A percentile compares a stretch with the other conserved stretches of the same genome.
Evolutionary conservation across 2,888 invertebrate genomes (phyloP).

Genomic region (Heteromurus nitidus): DNA sequence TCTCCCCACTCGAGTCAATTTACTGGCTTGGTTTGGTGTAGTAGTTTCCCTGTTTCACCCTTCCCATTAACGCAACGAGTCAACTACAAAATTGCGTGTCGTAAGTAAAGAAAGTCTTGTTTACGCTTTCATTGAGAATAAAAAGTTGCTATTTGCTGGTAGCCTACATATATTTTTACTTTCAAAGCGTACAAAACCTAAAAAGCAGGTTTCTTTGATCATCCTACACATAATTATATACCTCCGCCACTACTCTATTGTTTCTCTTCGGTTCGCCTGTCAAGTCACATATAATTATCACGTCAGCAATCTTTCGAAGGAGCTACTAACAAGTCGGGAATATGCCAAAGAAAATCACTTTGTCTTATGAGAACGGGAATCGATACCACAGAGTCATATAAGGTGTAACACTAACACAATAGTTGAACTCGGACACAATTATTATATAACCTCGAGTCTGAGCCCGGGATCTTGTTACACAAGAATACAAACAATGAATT

Average conservation of each 20-base stretch:
- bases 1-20: not conserved
- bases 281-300: constrained; percentile 10
- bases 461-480: not conserved
- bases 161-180: not conserved
- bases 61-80: not conserved
- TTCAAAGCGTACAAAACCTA: not conserved
- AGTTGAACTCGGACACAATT: too few relatives aligned
- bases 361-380: not conserved
- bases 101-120: too few relatives aligned
- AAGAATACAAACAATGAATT: not conserved
- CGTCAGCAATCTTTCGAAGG: constrained; percentile 16
- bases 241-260: not conserved
- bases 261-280: not conserved
- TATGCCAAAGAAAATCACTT: not conserved
- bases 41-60: not conserved
- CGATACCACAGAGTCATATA: not conserved
- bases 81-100: constrained; percentile 6
- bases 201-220: not conserved
- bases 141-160: too few relatives aligned
- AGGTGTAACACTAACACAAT: too few relatives aligned
- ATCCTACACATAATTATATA: not conserved
- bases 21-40: not conserved
- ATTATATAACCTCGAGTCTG: too few relatives aligned
- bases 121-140: too few relatives aligned
- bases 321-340: constrained; percentile 10